Evolutionary conservation across 1,140 invertebrate species (phyloP).

Genomic region (Bombus confusus): DNA sequence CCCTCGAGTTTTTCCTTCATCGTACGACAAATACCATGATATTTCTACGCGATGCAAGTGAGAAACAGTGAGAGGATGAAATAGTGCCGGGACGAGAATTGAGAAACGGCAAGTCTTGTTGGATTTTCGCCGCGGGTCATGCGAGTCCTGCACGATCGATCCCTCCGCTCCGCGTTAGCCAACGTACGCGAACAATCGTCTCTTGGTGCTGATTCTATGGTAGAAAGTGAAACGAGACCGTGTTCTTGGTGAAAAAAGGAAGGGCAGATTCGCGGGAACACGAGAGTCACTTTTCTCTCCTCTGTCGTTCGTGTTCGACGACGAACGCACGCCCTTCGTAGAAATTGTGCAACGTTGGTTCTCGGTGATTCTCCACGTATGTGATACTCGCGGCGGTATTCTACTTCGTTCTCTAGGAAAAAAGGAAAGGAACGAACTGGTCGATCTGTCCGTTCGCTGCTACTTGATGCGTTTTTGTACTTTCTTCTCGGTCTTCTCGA

Average conservation of each 20-base stretch:
- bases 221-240: background rate
- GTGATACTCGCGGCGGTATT: conserved; percentile 38
- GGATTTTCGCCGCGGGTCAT: background rate
- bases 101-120: background rate
- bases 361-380: conserved; percentile 3
- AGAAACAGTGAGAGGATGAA: conserved; percentile 8
- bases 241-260: background rate
- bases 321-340: background rate
- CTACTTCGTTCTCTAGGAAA: conserved; percentile 25
- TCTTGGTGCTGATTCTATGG: conserved; percentile 17
- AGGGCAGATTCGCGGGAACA: background rate
- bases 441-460: conserved; percentile 18
- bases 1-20: background rate
- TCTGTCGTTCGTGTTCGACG: background rate
- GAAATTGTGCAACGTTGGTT: conserved; percentile 47
- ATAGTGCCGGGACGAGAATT: background rate
- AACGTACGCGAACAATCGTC: conserved; percentile 30
- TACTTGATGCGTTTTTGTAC: conserved; percentile 52
- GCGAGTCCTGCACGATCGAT: background rate
- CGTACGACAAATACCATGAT: background rate
- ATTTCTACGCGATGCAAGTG: conserved; percentile 12
- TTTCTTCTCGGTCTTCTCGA: conserved; percentile 15
- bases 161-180: background rate
- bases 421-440: conserved; percentile 22
- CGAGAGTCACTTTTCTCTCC: background rate